These are phyloP conservation scores for Potorous gilbertii DNA, from an alignment of 2,797 vertebrate genomes.

Conservation along the genomic window DNA sequence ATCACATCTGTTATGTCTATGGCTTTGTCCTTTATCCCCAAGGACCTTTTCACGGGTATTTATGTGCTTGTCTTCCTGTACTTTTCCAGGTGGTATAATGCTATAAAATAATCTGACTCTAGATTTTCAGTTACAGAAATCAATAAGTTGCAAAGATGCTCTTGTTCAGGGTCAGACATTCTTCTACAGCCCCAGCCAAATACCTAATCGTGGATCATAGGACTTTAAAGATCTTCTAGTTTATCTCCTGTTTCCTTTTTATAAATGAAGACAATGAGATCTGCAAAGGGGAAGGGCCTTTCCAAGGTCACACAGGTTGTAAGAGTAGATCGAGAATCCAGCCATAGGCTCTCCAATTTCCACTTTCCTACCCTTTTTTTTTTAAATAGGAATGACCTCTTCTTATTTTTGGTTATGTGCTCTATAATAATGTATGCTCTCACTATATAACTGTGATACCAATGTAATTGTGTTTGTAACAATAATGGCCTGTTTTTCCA, in stretches of 20 bases:
- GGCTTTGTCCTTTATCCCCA: conserved; percentile 2
- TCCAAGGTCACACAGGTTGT: neutral
- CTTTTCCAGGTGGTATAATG: neutral
- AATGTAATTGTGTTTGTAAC: neutral
- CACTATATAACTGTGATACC: neutral
- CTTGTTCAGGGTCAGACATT: neutral
- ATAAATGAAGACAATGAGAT: neutral
- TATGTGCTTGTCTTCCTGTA: conserved; percentile 9
- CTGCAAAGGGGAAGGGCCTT: neutral
- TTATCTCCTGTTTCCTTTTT: neutral
- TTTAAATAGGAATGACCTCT: neutral
- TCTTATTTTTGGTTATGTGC: neutral
- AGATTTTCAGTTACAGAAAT: neutral
- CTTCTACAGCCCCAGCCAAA: neutral
- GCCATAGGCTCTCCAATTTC: neutral
- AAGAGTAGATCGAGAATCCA: neutral
- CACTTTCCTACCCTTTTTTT: neutral
- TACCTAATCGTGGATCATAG: neutral
- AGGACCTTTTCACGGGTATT: neutral
- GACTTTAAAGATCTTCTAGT: neutral
- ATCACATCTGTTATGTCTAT: neutral
- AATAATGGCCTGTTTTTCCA: neutral
- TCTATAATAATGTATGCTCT: neutral
- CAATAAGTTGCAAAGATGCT: neutral
- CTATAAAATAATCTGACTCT: neutral